phyloP scores from a whole-genome alignment of 2,797 vertebrate species.

The Fratercula arctica region DNA sequence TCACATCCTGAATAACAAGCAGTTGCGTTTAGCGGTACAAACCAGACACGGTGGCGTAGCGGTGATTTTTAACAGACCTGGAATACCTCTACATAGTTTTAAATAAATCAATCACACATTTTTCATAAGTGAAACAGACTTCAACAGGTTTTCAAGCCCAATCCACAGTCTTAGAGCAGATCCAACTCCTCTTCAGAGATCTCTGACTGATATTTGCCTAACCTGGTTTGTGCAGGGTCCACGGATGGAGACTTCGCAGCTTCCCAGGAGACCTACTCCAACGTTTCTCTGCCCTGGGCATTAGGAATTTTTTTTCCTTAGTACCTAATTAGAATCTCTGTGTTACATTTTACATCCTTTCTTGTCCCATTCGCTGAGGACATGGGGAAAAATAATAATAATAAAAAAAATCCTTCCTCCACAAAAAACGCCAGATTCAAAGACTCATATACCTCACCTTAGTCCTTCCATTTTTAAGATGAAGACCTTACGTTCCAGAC shows the following conservation, averaged over 20 bases:
- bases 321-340: not conserved
- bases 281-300: not conserved
- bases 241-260: not conserved
- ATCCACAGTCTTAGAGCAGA: not conserved
- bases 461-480: not conserved
- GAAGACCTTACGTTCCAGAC: not conserved
- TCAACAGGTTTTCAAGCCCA: not conserved
- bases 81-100: not conserved
- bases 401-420: too few species aligned
- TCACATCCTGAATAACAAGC: not conserved
- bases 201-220: not conserved
- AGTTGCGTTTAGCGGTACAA: not conserved
- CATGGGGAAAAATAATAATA: not conserved
- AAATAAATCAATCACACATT: not conserved
- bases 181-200: not conserved
- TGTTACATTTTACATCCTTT: not conserved
- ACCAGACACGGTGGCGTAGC: accelerated
- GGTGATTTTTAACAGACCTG: not conserved
- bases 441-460: not conserved
- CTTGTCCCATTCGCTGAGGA: not conserved
- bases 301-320: not conserved
- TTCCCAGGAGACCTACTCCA: not conserved
- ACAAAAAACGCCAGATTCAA: not conserved
- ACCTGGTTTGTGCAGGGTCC: not conserved
- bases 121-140: not conserved